Conservation (phyloP, 1,140 invertebrate species). For the Pararge aegeria region DNA sequence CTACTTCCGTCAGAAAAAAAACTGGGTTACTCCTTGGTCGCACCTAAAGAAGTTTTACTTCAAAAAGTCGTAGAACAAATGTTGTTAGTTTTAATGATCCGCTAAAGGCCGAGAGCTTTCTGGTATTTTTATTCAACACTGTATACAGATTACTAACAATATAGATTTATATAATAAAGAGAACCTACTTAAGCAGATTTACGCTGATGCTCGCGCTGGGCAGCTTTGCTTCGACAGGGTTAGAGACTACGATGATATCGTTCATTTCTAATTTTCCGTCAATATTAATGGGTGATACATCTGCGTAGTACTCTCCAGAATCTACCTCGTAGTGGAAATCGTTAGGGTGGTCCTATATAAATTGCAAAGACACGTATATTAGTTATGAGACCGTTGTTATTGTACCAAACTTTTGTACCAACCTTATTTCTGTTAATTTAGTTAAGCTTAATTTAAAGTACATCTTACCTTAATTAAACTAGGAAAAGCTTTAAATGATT, state of each 20-base stretch:
- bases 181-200: conserved; percentile 38
- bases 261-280: conserved; percentile 20
- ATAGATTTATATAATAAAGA: neutral
- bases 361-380: neutral
- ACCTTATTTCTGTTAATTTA: neutral
- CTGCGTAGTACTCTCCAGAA: conserved; percentile 28
- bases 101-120: too few species aligned
- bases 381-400: neutral
- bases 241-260: conserved; percentile 42
- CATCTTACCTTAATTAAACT: conserved; percentile 41
- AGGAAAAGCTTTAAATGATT: conserved; percentile 46
- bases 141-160: too few species aligned
- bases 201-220: conserved; percentile 53
- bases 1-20: too few species aligned
- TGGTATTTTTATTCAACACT: too few species aligned
- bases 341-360: conserved; percentile 31
- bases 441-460: neutral
- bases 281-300: neutral
- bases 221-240: conserved; percentile 53
- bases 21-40: too few species aligned
- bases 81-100: too few species aligned
- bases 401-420: neutral
- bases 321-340: conserved; percentile 43
- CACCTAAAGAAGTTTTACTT: too few species aligned
- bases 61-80: too few species aligned